Conservation (phyloP, 1,140 invertebrate species). For the Augochlora pura region DNA sequence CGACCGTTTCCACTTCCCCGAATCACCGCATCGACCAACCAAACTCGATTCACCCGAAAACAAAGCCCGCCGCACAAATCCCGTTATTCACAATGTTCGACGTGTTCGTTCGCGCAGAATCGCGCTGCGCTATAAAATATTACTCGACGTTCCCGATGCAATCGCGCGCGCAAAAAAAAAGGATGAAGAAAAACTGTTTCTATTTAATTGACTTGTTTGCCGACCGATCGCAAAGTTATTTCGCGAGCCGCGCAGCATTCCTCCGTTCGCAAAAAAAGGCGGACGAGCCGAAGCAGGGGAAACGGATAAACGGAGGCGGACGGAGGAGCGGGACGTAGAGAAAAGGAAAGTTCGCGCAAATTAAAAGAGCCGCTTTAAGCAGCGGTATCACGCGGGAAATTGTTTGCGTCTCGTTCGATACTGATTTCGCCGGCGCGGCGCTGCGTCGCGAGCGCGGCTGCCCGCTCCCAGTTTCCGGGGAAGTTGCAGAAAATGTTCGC, state of each 20-base stretch:
- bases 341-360: not conserved
- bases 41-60: no score
- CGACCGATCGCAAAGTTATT: not conserved
- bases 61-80: no score
- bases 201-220: conserved; percentile 3
- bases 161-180: no score
- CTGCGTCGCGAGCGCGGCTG: not conserved
- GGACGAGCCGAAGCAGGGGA: no score
- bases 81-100: no score
- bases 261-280: not conserved
- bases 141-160: no score
- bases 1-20: no score
- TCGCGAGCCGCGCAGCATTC: not conserved
- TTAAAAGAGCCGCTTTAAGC: conserved; percentile 16
- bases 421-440: no score
- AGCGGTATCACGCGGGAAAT: not conserved
- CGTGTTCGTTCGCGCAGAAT: no score
- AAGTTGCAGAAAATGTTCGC: not conserved
- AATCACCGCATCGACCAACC: no score
- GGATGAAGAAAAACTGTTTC: not conserved
- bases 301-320: no score
- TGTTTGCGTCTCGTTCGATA: not conserved
- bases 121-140: no score
- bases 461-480: not conserved
- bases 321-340: not conserved